Evolutionary conservation across 2,888 invertebrate genomes (phyloP).

Genomic region (Nesidiocoris tenuis): DNA sequence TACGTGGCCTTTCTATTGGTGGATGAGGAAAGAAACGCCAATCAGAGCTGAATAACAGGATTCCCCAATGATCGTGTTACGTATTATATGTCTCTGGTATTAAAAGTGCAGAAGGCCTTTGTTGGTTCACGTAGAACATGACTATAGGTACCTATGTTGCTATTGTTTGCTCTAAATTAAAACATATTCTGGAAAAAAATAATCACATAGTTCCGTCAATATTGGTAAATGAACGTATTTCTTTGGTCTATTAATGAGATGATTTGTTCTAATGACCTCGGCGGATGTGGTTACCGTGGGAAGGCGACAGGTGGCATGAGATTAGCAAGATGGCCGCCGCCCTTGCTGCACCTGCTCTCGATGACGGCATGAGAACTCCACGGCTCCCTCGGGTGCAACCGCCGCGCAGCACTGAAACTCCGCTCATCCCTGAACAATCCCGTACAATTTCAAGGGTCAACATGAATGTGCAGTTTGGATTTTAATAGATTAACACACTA

Average conservation of each 20-base stretch:
- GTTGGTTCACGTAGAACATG: no score
- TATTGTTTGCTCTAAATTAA: no score
- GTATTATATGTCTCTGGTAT: no score
- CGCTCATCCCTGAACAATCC: conserved; percentile 44
- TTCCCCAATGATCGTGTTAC: no score
- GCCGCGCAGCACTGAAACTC: conserved; percentile 48
- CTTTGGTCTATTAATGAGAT: not conserved
- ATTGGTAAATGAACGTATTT: not conserved
- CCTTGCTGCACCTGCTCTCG: conserved; percentile 90
- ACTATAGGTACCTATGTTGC: no score
- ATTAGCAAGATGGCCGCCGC: conserved; percentile 93
- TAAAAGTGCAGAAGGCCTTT: no score
- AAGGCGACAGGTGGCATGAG: conserved; percentile 72
- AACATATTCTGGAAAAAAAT: not conserved
- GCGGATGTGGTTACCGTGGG: conserved; percentile 53
- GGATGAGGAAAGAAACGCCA: no score
- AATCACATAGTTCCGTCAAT: no score
- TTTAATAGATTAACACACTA: no score
- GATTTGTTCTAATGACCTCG: conserved; percentile 40
- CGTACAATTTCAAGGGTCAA: not conserved
- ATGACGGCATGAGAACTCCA: conserved; percentile 72
- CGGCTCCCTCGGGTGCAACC: conserved; percentile 58
- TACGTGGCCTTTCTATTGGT: no score
- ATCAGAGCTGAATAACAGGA: no score
- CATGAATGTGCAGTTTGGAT: not conserved